Evolutionary conservation across 2,888 invertebrate species (phyloP).

Genomic region (Lamellibrachia satsuma): DNA sequence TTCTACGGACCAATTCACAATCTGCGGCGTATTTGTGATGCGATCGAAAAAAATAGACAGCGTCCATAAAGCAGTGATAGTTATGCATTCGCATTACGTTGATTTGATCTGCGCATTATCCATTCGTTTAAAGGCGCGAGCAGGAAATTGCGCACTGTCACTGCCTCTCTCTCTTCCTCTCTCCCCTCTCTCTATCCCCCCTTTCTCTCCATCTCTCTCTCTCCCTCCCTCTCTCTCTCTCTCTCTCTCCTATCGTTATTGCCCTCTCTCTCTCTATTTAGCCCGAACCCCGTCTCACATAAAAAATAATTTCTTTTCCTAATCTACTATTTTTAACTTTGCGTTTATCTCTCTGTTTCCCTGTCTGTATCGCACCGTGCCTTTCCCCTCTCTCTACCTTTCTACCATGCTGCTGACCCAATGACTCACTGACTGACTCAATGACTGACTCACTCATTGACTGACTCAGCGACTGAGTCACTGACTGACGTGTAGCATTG

Average conservation of each 20-base stretch:
- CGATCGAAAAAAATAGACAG: not conserved
- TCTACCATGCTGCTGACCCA: no score
- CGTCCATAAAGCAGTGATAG: not conserved
- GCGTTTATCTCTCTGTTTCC: no score
- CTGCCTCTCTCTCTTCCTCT: not conserved
- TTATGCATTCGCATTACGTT: slow-evolving; percentile 10
- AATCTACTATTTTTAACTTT: not conserved
- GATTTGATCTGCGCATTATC: not conserved
- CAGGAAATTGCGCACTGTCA: slow-evolving; percentile 7
- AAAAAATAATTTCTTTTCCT: not conserved
- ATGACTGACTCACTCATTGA: no score
- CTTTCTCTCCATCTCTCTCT: not conserved
- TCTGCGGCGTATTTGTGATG: not conserved
- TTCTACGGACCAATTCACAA: not conserved
- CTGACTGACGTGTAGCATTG: no score
- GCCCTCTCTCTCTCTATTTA: not conserved
- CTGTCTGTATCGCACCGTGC: no score
- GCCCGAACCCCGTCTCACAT: not conserved
- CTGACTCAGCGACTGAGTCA: no score
- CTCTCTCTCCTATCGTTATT: not conserved
- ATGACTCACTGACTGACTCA: no score
- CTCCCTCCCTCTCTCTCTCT: not conserved
- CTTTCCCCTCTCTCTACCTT: no score
- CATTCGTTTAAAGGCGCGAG: not conserved
- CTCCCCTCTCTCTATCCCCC: not conserved